Evolutionary conservation across 2,888 invertebrate species (phyloP).

Genomic region (Bruchidius siliquastri): DNA sequence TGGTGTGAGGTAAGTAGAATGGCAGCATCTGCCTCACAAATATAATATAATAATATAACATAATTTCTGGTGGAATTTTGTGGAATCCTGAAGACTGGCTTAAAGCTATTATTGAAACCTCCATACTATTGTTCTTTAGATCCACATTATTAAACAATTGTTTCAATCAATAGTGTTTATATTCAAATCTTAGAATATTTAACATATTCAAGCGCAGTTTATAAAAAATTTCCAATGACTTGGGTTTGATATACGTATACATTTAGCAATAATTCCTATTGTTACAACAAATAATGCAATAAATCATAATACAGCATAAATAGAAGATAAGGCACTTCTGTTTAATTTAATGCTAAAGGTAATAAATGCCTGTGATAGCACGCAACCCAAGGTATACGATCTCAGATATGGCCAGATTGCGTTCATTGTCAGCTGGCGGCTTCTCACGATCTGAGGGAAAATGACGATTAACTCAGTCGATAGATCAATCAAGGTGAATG

Average conservation of each 20-base stretch:
- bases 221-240: neutral
- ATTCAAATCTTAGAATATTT: neutral
- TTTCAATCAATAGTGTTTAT: neutral
- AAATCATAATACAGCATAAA: constrained; percentile 14
- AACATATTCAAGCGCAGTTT: neutral
- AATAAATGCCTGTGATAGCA: constrained; percentile 1
- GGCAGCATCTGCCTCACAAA: too few species aligned
- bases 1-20: too few species aligned
- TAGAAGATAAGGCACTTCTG: constrained; percentile 12
- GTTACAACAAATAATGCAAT: constrained; percentile 12
- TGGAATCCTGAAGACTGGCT: too few species aligned
- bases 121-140: too few species aligned
- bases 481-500: neutral
- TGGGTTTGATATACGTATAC: neutral
- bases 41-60: too few species aligned
- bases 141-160: neutral
- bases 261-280: constrained; percentile 8
- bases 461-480: neutral
- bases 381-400: constrained; percentile 1
- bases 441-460: neutral
- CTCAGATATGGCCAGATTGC: neutral
- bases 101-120: too few species aligned
- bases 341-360: constrained; percentile 15
- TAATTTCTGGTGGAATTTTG: too few species aligned
- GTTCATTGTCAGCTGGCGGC: neutral